phyloP scores from a whole-genome alignment of 2,797 vertebrate species.

The Lithobates pipiens region DNA sequence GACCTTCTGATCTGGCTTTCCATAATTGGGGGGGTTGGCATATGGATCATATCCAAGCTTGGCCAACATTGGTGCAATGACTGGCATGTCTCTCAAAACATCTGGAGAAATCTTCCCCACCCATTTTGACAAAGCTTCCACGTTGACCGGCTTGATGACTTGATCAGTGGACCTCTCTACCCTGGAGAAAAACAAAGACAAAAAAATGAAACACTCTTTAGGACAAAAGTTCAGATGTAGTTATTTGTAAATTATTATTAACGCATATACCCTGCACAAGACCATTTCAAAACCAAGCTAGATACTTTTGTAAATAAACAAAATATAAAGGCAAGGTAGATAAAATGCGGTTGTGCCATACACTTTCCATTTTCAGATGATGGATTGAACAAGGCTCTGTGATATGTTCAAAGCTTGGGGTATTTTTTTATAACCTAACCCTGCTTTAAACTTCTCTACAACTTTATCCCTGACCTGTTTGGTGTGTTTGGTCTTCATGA shows the following conservation, averaged over 20 bases:
- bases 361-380: too few relatives aligned
- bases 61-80: slow-evolving; percentile 94
- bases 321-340: neutral
- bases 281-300: neutral
- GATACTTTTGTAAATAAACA: neutral
- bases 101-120: slow-evolving; percentile 95
- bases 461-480: too few relatives aligned
- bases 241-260: neutral
- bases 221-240: neutral
- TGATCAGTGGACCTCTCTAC: slow-evolving; percentile 98
- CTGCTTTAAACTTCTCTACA: too few relatives aligned
- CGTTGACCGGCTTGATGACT: slow-evolving; percentile 96
- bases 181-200: slow-evolving; percentile 70
- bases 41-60: slow-evolving; percentile 94
- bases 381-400: too few relatives aligned
- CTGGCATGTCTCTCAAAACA: slow-evolving; percentile 92
- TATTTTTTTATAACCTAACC: too few relatives aligned
- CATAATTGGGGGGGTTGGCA: slow-evolving; percentile 95
- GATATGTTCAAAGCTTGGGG: too few relatives aligned
- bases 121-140: slow-evolving; percentile 97
- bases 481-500: too few relatives aligned
- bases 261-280: neutral
- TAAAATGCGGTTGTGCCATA: too few relatives aligned
- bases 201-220: neutral
- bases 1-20: slow-evolving; percentile 91